Conservation (phyloP, 1,140 invertebrate species). For the Battus philenor region DNA sequence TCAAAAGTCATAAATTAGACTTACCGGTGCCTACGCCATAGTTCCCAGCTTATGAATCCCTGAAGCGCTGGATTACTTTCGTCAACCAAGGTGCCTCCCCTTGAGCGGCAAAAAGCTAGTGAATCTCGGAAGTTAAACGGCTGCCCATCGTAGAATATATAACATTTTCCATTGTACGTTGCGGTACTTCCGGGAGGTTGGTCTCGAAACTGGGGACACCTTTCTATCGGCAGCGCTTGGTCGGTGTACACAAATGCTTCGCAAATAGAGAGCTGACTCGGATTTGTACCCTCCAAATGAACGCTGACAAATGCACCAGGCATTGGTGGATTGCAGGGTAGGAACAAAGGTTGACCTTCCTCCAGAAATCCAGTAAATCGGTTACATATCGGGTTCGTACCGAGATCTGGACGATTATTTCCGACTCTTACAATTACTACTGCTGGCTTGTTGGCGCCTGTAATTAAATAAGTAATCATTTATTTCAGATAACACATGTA, state of each 20-base stretch:
- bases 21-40: conserved; percentile 91
- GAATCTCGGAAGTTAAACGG: conserved; percentile 89
- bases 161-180: conserved; percentile 97
- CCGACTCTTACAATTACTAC: conserved; percentile 94
- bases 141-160: conserved; percentile 95
- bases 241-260: conserved; percentile 97
- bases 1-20: conserved; percentile 20
- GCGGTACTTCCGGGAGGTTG: conserved; percentile 94
- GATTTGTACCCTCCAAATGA: conserved; percentile 86
- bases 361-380: conserved; percentile 90
- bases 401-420: conserved; percentile 95
- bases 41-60: conserved; percentile 95
- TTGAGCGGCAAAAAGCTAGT: conserved; percentile 85
- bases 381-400: conserved; percentile 95
- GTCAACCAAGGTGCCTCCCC: conserved; percentile 91
- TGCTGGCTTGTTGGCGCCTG: conserved; percentile 80
- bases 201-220: conserved; percentile 94
- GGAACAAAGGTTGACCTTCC: conserved; percentile 92
- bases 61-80: conserved; percentile 96
- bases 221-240: conserved; percentile 94
- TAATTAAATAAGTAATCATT: conserved; percentile 17
- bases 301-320: conserved; percentile 96
- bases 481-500: not conserved
- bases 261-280: conserved; percentile 91
- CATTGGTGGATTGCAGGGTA: conserved; percentile 96